Conservation (phyloP, 92 coral and sea anemone species). For the Actinostola sp. region DNA sequence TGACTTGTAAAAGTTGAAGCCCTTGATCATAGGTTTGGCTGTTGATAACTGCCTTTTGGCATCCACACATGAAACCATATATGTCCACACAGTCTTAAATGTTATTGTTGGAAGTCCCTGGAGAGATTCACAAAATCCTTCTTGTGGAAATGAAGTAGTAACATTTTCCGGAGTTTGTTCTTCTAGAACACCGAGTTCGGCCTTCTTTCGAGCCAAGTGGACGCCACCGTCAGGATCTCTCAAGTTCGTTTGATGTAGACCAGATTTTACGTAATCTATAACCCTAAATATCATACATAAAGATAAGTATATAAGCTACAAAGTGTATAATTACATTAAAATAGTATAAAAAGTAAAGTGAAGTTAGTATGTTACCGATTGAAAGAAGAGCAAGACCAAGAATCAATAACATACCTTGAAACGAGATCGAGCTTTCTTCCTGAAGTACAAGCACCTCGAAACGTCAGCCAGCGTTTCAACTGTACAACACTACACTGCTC, state of each 20-base stretch:
- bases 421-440: constrained; percentile 51
- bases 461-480: constrained; percentile 44
- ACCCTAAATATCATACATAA: constrained; percentile 21
- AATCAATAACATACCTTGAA: constrained; percentile 41
- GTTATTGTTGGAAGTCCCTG: constrained; percentile 10
- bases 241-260: constrained; percentile 4
- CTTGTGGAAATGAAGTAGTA: constrained; percentile 6
- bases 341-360: no score
- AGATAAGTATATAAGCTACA: no score
- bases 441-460: constrained; percentile 58
- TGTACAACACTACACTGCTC: constrained; percentile 53
- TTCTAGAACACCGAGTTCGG: constrained; percentile 13
- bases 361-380: constrained; percentile 10
- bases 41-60: constrained; percentile 35
- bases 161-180: not conserved
- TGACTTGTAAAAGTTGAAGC: constrained; percentile 27
- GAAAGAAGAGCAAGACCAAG: constrained; percentile 9
- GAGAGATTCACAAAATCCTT: constrained; percentile 13
- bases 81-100: constrained; percentile 27
- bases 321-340: no score
- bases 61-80: constrained; percentile 24
- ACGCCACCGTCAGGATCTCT: constrained; percentile 26
- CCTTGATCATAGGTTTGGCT: constrained; percentile 36
- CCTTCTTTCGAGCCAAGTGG: constrained; percentile 24
- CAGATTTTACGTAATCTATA: constrained; percentile 26